Conservation (phyloP, 2,888 invertebrate species). For the Lysandra coridon region DNA sequence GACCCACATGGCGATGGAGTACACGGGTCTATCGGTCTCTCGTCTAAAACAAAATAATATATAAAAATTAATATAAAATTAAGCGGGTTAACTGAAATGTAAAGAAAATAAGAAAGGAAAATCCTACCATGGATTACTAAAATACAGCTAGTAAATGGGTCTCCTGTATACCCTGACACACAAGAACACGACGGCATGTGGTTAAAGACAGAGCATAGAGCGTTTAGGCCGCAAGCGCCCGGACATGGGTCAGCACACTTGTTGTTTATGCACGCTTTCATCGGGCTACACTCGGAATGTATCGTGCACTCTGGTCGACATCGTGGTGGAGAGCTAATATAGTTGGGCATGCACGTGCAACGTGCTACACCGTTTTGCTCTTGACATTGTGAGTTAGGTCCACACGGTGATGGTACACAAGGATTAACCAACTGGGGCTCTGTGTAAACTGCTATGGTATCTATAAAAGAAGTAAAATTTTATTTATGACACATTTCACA, state of each 20-base stretch:
- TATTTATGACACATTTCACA: background rate
- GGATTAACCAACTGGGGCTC: conserved; percentile 71
- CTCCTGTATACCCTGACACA: conserved; percentile 84
- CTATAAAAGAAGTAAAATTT: conserved; percentile 44
- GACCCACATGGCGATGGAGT: conserved; percentile 86
- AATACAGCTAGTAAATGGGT: conserved; percentile 83
- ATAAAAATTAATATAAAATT: background rate
- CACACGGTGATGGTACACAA: conserved; percentile 89
- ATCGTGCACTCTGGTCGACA: conserved; percentile 87
- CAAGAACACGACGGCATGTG: conserved; percentile 87
- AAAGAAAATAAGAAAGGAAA: background rate
- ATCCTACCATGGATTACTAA: conserved; percentile 54
- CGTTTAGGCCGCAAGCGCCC: conserved; percentile 88
- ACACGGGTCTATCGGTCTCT: conserved; percentile 79
- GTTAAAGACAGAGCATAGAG: conserved; percentile 86
- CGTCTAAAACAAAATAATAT: conserved; percentile 51
- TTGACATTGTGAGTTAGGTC: conserved; percentile 87
- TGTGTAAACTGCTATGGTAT: conserved; percentile 54
- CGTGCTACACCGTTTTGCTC: conserved; percentile 83
- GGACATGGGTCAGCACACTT: conserved; percentile 89
- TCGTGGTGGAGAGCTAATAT: conserved; percentile 87
- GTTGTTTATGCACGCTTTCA: conserved; percentile 85
- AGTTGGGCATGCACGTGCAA: conserved; percentile 86
- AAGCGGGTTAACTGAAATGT: background rate
- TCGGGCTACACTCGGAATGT: conserved; percentile 85